These are phyloP conservation scores for Thunnus maccoyii DNA, from an alignment of 2,113 vertebrate species.

Conservation along the genomic window DNA sequence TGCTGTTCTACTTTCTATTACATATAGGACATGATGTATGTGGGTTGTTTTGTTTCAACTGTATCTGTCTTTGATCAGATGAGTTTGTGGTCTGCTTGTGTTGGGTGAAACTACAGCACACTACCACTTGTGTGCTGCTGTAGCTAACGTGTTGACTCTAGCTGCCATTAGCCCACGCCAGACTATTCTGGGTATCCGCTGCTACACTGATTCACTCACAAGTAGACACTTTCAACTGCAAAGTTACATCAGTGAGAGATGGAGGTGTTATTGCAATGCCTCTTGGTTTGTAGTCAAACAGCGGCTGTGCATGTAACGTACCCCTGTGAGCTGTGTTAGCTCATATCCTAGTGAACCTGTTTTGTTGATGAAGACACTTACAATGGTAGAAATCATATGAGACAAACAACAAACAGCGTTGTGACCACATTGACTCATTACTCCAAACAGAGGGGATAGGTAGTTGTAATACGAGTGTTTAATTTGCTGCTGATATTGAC, in stretches of 20 bases:
- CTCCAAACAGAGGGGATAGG: neutral
- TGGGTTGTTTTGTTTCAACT: conserved; percentile 29
- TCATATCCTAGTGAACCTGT: conserved; percentile 1
- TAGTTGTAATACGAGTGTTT: neutral
- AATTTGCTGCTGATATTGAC: conserved; percentile 31
- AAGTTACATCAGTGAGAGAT: conserved; percentile 67
- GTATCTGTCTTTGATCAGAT: conserved; percentile 36
- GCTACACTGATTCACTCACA: conserved; percentile 77
- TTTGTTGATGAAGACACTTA: neutral
- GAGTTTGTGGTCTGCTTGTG: conserved; percentile 31
- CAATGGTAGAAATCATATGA: neutral
- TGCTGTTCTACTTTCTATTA: conserved; percentile 7
- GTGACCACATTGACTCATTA: neutral
- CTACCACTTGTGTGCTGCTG: conserved; percentile 62
- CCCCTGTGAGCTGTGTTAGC: neutral
- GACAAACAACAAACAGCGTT: neutral
- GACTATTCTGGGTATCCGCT: conserved; percentile 75
- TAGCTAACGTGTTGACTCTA: conserved; percentile 72
- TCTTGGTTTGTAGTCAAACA: conserved; percentile 40
- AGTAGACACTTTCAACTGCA: conserved; percentile 70
- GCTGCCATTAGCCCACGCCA: conserved; percentile 76
- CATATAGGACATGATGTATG: neutral
- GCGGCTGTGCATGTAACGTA: neutral
- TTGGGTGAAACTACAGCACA: conserved; percentile 47
- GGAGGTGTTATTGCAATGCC: conserved; percentile 54